Conservation (phyloP, 2,113 vertebrate species). For the Caranx ignobilis region DNA sequence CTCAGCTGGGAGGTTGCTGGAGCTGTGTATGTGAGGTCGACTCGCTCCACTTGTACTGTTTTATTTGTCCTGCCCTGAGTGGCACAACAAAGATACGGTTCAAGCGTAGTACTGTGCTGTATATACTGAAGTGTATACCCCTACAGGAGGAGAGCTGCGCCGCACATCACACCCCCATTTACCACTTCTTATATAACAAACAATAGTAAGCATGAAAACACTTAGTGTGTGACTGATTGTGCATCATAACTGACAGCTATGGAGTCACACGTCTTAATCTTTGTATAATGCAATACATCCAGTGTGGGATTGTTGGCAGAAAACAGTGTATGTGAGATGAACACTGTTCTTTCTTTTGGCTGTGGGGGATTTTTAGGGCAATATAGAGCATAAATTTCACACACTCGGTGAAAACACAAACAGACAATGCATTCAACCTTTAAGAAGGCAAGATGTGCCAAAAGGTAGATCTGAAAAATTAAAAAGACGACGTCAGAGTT, state of each 20-base stretch:
- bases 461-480: constrained; percentile 2
- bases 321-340: neutral
- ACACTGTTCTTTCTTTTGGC: neutral
- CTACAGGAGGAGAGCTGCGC: neutral
- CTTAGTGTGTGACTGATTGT: neutral
- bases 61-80: neutral
- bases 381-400: neutral
- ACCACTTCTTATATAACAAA: neutral
- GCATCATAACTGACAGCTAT: neutral
- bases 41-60: neutral
- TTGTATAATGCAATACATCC: neutral
- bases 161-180: neutral
- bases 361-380: neutral
- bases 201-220: neutral
- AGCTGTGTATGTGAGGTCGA: neutral
- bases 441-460: neutral
- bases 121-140: neutral
- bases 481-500: constrained; percentile 3
- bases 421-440: neutral
- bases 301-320: neutral
- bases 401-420: neutral
- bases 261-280: neutral
- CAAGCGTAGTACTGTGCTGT: neutral
- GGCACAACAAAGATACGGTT: constrained; percentile 3
- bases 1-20: too few species aligned